Conservation (phyloP, 2,113 vertebrate genomes). For the Vireo altiloquus region DNA sequence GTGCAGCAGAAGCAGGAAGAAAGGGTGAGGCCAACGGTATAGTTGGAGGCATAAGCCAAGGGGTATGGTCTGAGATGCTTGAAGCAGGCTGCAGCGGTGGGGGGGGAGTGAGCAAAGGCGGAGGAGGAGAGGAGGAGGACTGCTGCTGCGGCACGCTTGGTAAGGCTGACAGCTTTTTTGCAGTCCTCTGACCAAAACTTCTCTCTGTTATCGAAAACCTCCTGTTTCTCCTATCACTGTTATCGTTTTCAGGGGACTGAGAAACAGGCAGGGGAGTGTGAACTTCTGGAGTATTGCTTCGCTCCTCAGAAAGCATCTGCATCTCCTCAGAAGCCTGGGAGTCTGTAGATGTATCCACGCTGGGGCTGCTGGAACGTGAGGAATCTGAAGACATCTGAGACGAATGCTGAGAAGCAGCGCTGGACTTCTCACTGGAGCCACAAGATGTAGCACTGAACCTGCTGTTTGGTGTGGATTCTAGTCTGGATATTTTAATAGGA, state of each 20-base stretch:
- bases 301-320: slow-evolving; percentile 84
- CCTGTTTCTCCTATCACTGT: slow-evolving; percentile 75
- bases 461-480: slow-evolving; percentile 84
- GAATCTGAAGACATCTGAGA: slow-evolving; percentile 96
- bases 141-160: slow-evolving; percentile 79
- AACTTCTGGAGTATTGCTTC: slow-evolving; percentile 77
- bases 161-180: slow-evolving; percentile 82
- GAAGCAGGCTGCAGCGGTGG: slow-evolving; percentile 78
- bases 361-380: slow-evolving; percentile 94
- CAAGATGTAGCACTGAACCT: slow-evolving; percentile 91
- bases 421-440: slow-evolving; percentile 87
- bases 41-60: slow-evolving; percentile 91
- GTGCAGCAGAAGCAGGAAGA: slow-evolving; percentile 78
- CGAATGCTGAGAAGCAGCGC: slow-evolving; percentile 92
- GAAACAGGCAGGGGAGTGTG: slow-evolving; percentile 79
- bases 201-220: slow-evolving; percentile 77
- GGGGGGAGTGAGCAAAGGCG: slow-evolving; percentile 85
- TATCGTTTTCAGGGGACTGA: slow-evolving; percentile 76
- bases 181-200: slow-evolving; percentile 79
- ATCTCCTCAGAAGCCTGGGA: slow-evolving; percentile 95
- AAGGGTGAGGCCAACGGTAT: slow-evolving; percentile 83
- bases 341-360: slow-evolving; percentile 93
- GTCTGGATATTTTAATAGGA: slow-evolving; percentile 88
- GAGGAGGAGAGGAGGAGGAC: slow-evolving; percentile 90
- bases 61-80: slow-evolving; percentile 83